A percentile compares a stretch with the other conserved stretches of the same genome.
phyloP scores from a whole-genome alignment of 2,888 invertebrate species.

The Tenthredo amoena region DNA sequence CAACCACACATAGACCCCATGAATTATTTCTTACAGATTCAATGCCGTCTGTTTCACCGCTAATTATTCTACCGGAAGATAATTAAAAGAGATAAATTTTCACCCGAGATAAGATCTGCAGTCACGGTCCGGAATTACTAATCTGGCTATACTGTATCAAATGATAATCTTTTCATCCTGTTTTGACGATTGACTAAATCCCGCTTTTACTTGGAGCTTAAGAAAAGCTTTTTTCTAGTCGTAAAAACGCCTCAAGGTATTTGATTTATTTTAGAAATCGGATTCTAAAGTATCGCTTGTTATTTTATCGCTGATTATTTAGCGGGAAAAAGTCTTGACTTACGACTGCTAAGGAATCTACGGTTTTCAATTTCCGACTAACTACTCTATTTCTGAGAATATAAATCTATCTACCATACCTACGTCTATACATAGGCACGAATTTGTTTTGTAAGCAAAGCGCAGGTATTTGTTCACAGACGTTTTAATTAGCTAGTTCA shows the following conservation, averaged over 20 bases:
- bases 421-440: too few species aligned
- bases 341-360: neutral
- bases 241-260: neutral
- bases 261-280: constrained; percentile 18
- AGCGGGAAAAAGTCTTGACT: neutral
- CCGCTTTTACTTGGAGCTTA: neutral
- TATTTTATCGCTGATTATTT: neutral
- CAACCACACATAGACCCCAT: neutral
- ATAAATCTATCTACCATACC: neutral
- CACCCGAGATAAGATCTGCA: neutral
- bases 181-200: constrained; percentile 1
- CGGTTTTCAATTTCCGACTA: neutral
- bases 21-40: neutral
- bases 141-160: neutral
- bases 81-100: neutral
- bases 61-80: neutral
- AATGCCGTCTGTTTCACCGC: neutral
- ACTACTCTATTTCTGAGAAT: neutral
- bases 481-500: constrained; percentile 61
- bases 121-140: neutral
- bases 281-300: neutral
- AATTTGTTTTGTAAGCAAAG: neutral
- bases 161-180: constrained; percentile 17
- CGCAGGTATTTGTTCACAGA: neutral
- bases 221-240: neutral